Evolutionary conservation across 2,113 vertebrate genomes (phyloP).

Genomic region (Prionailurus bengalensis): DNA sequence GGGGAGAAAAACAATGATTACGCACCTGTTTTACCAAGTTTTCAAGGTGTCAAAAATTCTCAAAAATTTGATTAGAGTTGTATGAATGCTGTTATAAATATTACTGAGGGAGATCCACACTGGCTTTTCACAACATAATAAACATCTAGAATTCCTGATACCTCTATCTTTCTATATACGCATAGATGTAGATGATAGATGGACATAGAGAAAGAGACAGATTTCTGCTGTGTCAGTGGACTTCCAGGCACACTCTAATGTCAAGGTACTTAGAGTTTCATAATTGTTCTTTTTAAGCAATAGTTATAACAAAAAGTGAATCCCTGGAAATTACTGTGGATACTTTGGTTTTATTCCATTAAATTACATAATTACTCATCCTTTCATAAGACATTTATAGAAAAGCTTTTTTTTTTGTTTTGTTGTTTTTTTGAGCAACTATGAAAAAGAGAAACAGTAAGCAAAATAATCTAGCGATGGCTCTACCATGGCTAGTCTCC

Average conservation of each 20-base stretch:
- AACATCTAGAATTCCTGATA: not conserved
- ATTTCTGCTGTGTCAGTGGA: not conserved
- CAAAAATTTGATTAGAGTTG: slow-evolving; percentile 7
- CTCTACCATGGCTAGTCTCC: not conserved
- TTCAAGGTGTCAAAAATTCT: slow-evolving; percentile 44
- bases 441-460: not conserved
- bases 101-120: not conserved
- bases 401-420: not conserved
- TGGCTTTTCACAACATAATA: not conserved
- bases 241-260: not conserved
- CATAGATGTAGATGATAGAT: not conserved
- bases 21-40: slow-evolving; percentile 36
- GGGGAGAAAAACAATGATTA: not conserved
- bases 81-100: slow-evolving; percentile 50
- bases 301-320: not conserved
- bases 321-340: not conserved
- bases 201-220: not conserved
- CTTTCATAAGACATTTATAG: not conserved
- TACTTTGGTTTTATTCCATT: slow-evolving; percentile 28
- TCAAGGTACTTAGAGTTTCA: not conserved
- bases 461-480: not conserved
- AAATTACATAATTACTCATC: not conserved
- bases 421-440: not conserved
- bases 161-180: not conserved
- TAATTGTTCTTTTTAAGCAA: not conserved